Conservation (phyloP, 2,888 invertebrate genomes). For the Drosophila atroscutellata region DNA sequence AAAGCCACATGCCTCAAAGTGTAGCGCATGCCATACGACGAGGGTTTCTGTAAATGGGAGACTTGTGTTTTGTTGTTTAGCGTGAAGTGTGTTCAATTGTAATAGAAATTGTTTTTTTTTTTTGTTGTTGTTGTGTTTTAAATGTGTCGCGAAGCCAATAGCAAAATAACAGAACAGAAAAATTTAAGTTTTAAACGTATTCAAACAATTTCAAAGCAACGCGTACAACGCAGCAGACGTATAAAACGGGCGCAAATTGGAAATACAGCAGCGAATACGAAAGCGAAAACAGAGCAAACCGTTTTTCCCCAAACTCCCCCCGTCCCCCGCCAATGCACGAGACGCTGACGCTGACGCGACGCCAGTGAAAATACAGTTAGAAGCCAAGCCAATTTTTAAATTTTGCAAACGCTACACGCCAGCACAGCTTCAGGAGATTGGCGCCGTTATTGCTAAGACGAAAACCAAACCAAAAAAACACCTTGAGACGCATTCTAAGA, state of each 20-base stretch:
- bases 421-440: slow-evolving; percentile 35
- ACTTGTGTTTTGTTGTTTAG: slow-evolving; percentile 74
- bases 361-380: slow-evolving; percentile 50
- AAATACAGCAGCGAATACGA: slow-evolving; percentile 50
- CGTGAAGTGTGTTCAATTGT: slow-evolving; percentile 73
- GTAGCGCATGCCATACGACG: slow-evolving; percentile 60
- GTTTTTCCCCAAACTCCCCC: slow-evolving; percentile 32
- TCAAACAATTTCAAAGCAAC: slow-evolving; percentile 33
- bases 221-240: slow-evolving; percentile 5
- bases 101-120: slow-evolving; percentile 58
- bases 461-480: slow-evolving; percentile 19
- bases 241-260: slow-evolving; percentile 44
- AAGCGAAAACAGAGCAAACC: slow-evolving; percentile 39
- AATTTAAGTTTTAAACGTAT: slow-evolving; percentile 34
- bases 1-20: slow-evolving; percentile 5
- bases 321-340: slow-evolving; percentile 29
- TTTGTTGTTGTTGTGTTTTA: slow-evolving; percentile 29
- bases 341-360: slow-evolving; percentile 35
- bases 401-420: not conserved
- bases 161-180: slow-evolving; percentile 38
- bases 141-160: slow-evolving; percentile 62
- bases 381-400: slow-evolving; percentile 14
- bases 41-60: slow-evolving; percentile 74
- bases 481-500: slow-evolving; percentile 52
- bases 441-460: slow-evolving; percentile 16